Percentiles rank a stretch among this genome's conserved stretches.
Evolutionary conservation across 2,888 invertebrate species (phyloP).

Genomic region (Phengaris alcon): DNA sequence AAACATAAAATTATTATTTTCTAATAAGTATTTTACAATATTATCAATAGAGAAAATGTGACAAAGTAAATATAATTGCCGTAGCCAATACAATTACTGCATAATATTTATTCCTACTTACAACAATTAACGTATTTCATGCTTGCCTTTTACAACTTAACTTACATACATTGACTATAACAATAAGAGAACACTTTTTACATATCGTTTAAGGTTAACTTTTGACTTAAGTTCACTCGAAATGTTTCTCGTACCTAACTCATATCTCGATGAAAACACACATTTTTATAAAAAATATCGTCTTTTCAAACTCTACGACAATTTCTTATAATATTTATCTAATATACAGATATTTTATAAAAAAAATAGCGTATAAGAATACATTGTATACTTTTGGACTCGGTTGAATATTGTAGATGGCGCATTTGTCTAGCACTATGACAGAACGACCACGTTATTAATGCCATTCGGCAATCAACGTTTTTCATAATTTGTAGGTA

Average conservation of each 20-base stretch:
- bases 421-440: not conserved
- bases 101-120: not conserved
- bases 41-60: not conserved
- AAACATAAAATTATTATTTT: slow-evolving; percentile 15
- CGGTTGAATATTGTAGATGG: not conserved
- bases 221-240: not conserved
- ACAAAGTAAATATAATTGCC: not conserved
- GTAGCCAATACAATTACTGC: not conserved
- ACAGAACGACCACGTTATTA: too few relatives aligned
- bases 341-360: slow-evolving; percentile 12
- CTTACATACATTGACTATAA: slow-evolving; percentile 13
- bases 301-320: not conserved
- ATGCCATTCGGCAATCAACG: too few relatives aligned
- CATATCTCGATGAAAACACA: not conserved
- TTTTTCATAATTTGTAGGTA: too few relatives aligned
- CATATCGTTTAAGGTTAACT: not conserved
- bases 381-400: not conserved
- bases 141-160: slow-evolving; percentile 3
- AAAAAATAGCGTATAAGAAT: slow-evolving; percentile 7
- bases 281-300: slow-evolving; percentile 16
- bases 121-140: slow-evolving; percentile 5
- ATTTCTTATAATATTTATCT: not conserved
- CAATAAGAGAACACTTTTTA: not conserved
- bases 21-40: not conserved
- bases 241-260: not conserved